phyloP scores from a whole-genome alignment of 2,113 vertebrate genomes.

The Passer montanus region DNA sequence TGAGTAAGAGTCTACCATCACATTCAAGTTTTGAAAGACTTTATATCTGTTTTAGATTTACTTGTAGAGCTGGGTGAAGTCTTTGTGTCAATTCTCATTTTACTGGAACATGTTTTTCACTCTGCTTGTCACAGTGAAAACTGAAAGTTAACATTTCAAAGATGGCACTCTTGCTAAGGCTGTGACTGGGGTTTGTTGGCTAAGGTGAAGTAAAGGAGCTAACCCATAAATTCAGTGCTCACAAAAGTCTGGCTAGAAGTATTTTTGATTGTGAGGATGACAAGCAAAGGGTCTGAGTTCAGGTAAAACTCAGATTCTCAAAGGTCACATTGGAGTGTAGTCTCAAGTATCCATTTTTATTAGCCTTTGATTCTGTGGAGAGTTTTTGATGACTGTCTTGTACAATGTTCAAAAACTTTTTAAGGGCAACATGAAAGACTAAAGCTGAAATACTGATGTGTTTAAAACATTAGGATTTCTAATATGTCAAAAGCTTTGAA shows the following conservation, averaged over 20 bases:
- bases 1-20: accelerated
- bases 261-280: not conserved
- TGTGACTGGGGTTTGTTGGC: not conserved
- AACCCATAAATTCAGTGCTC: not conserved
- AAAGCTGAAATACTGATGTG: not conserved
- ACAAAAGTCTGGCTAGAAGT: not conserved
- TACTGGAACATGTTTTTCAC: not conserved
- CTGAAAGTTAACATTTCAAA: not conserved
- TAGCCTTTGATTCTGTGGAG: not conserved
- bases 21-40: not conserved
- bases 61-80: not conserved
- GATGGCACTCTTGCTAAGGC: not conserved
- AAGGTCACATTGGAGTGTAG: not conserved
- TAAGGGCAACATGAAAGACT: not conserved
- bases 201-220: not conserved
- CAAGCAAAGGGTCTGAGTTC: not conserved
- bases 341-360: not conserved
- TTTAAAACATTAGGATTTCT: not conserved
- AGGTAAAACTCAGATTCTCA: not conserved
- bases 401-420: not conserved
- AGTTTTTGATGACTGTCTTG: not conserved
- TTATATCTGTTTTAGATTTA: not conserved
- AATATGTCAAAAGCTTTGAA: not conserved
- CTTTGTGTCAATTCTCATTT: not conserved
- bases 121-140: not conserved